phyloP scores from a whole-genome alignment of 2,797 vertebrate species.

The Phrynocephalus guinanensis region DNA sequence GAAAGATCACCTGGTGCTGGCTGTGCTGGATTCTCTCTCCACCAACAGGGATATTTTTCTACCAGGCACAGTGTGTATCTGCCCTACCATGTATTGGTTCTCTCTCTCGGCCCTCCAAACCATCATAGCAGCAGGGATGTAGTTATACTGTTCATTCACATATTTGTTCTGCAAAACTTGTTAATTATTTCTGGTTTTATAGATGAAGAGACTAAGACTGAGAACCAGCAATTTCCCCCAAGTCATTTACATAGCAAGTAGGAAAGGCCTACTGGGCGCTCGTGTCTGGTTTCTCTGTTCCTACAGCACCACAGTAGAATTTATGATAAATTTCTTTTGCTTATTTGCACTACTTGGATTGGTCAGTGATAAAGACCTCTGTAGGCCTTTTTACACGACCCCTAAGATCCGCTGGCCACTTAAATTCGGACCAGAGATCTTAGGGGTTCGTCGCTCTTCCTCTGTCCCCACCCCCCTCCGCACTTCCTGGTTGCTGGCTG shows the following conservation, averaged over 20 bases:
- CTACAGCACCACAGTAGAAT: not conserved
- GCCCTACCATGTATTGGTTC: not conserved
- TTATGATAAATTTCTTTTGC: not conserved
- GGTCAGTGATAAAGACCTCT: not conserved
- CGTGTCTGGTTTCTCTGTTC: not conserved
- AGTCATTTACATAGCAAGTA: not conserved
- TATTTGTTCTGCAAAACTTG: not conserved
- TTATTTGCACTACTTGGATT: not conserved
- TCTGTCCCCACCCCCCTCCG: too few relatives aligned
- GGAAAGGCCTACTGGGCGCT: not conserved
- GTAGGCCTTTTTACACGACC: too few relatives aligned
- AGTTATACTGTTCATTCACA: constrained; percentile 3
- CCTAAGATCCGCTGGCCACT: too few relatives aligned
- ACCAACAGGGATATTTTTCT: not conserved
- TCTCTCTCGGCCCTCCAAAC: not conserved
- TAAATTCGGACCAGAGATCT: too few relatives aligned
- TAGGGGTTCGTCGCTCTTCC: too few relatives aligned
- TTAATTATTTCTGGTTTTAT: constrained; percentile 13
- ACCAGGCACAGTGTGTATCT: not conserved
- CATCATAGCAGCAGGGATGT: not conserved
- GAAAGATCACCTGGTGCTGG: not conserved
- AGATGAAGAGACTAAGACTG: not conserved
- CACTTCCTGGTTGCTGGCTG: too few relatives aligned
- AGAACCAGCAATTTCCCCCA: not conserved
- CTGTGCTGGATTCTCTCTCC: too few relatives aligned